phyloP scores from a whole-genome alignment of 2,797 vertebrate genomes.

The Pseudocheirus occidentalis region DNA sequence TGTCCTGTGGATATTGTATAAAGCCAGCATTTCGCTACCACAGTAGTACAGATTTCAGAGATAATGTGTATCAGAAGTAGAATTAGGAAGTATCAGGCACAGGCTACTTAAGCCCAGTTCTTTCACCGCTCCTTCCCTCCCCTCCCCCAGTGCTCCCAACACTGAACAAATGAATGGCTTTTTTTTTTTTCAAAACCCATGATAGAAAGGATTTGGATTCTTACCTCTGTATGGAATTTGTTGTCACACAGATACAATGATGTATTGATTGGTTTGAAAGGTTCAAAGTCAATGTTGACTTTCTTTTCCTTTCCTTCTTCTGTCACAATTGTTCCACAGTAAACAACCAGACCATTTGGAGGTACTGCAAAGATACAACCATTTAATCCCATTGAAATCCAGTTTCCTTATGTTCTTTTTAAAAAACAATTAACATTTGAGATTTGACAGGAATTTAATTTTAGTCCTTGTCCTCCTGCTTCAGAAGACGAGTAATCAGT shows the following conservation, averaged over 20 bases:
- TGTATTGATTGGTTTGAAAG: slow-evolving; percentile 99
- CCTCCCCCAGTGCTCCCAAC: not conserved
- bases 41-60: not conserved
- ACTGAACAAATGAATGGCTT: not conserved
- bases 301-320: slow-evolving; percentile 99
- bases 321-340: slow-evolving; percentile 99
- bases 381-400: slow-evolving; percentile 59
- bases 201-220: slow-evolving; percentile 52
- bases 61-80: not conserved
- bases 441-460: not conserved
- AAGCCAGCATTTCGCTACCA: not conserved
- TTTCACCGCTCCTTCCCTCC: not conserved
- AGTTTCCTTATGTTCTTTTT: not conserved
- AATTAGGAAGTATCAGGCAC: not conserved
- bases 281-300: slow-evolving; percentile 99
- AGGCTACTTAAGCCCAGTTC: not conserved
- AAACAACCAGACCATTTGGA: slow-evolving; percentile 99
- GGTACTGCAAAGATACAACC: slow-evolving; percentile 90
- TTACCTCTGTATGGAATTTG: slow-evolving; percentile 99
- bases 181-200: not conserved
- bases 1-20: not conserved
- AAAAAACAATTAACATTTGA: not conserved
- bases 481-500: not conserved
- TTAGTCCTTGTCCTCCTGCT: not conserved
- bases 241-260: slow-evolving; percentile 99